A percentile compares a stretch with the other conserved stretches of the same genome.
Conservation (phyloP, 2,888 invertebrate genomes). For the Bimastos eiseni region DNA sequence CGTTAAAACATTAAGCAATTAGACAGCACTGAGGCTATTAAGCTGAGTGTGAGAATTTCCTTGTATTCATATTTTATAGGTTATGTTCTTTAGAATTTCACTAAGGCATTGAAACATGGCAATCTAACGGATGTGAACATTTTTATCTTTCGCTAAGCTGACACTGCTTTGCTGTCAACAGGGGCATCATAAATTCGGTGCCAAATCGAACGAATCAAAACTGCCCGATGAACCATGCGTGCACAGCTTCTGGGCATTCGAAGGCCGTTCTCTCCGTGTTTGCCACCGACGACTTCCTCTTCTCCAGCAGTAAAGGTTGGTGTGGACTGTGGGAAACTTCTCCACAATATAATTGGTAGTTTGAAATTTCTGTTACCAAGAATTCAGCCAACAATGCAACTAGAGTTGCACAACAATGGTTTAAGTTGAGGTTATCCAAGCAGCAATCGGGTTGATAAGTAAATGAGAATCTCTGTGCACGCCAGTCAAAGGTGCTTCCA, state of each 20-base stretch:
- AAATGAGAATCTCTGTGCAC: not conserved
- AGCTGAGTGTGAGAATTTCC: too few species aligned
- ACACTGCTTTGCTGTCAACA: constrained; percentile 20
- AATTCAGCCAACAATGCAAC: not conserved
- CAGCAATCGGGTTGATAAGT: not conserved
- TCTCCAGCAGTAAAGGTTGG: constrained; percentile 83
- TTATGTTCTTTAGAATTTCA: not conserved
- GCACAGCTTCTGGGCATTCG: constrained; percentile 81
- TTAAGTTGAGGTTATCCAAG: not conserved
- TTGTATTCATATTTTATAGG: too few species aligned
- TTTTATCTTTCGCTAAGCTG: not conserved
- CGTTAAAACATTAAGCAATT: too few species aligned
- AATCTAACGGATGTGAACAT: not conserved
- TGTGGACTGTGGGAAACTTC: not conserved
- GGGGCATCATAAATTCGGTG: constrained; percentile 44
- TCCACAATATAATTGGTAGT: not conserved
- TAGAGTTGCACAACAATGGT: not conserved
- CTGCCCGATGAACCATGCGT: constrained; percentile 71
- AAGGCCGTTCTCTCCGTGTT: constrained; percentile 80
- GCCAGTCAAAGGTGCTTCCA: too few species aligned
- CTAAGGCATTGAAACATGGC: not conserved
- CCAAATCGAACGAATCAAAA: not conserved
- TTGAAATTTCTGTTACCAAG: not conserved
- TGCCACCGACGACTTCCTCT: constrained; percentile 75
- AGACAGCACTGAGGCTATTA: too few species aligned